Percentiles rank a stretch among this genome's conserved stretches.
Conservation (phyloP, 1,140 invertebrate genomes). For the Melanaphis sacchari region DNA sequence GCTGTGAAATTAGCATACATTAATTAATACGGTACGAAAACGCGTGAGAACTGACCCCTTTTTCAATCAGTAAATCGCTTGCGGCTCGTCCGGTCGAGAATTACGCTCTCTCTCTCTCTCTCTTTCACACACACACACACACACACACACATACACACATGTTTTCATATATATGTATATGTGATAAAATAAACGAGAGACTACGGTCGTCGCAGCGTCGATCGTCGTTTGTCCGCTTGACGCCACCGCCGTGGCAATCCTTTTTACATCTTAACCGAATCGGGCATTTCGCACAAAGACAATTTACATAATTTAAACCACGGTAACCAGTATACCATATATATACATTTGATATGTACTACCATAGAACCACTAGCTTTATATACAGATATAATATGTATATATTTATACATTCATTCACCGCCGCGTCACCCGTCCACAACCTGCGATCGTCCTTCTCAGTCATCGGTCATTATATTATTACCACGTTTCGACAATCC, state of each 20-base stretch:
- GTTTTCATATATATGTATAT: too few relatives aligned
- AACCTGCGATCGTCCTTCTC: background rate
- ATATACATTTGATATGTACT: background rate
- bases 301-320: conserved; percentile 37
- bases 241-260: background rate
- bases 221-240: conserved; percentile 15
- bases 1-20: conserved; percentile 31
- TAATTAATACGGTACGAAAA: conserved; percentile 20
- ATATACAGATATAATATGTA: background rate
- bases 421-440: background rate
- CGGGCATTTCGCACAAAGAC: background rate
- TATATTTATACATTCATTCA: background rate
- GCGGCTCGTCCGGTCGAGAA: conserved; percentile 1
- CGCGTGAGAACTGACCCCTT: conserved; percentile 40
- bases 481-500: background rate
- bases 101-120: background rate
- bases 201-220: background rate
- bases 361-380: background rate
- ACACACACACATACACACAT: background rate
- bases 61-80: conserved; percentile 41
- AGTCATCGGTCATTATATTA: background rate
- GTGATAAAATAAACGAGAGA: conserved; percentile 14
- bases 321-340: background rate
- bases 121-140: background rate
- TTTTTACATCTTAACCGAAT: conserved; percentile 16